These are phyloP conservation scores for Chaenocephalus aceratus DNA, from an alignment of 2,113 vertebrate genomes.

Conservation along the genomic window DNA sequence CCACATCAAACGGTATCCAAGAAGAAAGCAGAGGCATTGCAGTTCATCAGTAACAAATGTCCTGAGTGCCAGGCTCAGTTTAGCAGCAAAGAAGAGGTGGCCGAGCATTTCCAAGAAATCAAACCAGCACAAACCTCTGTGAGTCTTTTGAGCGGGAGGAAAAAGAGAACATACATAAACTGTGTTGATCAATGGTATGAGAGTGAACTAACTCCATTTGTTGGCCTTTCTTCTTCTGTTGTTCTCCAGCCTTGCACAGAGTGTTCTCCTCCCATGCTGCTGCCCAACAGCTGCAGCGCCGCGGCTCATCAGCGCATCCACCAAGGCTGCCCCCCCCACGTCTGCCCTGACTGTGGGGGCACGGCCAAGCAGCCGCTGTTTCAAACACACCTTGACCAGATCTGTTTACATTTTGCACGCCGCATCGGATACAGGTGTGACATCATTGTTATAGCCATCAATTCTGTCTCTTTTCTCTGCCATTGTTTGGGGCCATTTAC, in stretches of 20 bases:
- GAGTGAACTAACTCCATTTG: background rate
- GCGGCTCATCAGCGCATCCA: constrained; percentile 93
- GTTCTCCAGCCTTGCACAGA: constrained; percentile 86
- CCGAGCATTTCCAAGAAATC: constrained; percentile 91
- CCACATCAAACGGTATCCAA: constrained; percentile 68
- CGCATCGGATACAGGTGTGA: constrained; percentile 93
- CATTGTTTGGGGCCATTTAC: background rate
- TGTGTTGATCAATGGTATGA: background rate
- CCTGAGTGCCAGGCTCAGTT: constrained; percentile 92
- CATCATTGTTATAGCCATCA: background rate
- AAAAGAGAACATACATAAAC: background rate
- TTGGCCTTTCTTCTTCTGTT: background rate
- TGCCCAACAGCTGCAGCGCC: constrained; percentile 92
- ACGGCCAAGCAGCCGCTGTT: constrained; percentile 86
- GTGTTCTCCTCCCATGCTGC: constrained; percentile 92
- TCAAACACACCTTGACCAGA: constrained; percentile 87
- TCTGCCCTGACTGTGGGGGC: constrained; percentile 94
- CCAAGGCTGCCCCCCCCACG: constrained; percentile 87
- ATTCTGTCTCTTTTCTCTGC: background rate
- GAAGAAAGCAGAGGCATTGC: constrained; percentile 71
- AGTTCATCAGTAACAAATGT: constrained; percentile 87
- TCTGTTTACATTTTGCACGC: constrained; percentile 93
- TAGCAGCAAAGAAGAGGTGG: constrained; percentile 88
- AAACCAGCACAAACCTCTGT: constrained; percentile 73
- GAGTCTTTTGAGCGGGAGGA: constrained; percentile 26